These are phyloP conservation scores for Bactericera cockerelli DNA, from an alignment of 1,140 invertebrate species.

Conservation along the genomic window DNA sequence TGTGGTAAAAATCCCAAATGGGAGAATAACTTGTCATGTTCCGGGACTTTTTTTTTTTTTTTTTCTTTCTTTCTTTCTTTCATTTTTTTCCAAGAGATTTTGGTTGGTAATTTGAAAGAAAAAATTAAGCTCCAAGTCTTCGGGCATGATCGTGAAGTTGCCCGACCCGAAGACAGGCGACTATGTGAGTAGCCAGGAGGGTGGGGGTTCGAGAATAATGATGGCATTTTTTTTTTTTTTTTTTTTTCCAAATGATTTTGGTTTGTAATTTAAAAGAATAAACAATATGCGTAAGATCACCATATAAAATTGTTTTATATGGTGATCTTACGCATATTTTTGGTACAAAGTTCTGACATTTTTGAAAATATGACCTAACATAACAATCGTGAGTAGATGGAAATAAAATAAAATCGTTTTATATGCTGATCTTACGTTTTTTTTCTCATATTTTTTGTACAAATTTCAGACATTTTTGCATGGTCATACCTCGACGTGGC, in stretches of 20 bases:
- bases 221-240: background rate
- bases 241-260: background rate
- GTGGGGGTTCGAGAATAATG: background rate
- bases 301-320: too few relatives aligned
- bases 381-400: too few relatives aligned
- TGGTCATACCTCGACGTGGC: too few relatives aligned
- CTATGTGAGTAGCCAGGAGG: slow-evolving; percentile 53
- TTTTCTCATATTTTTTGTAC: too few relatives aligned
- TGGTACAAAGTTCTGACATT: too few relatives aligned
- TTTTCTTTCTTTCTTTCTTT: background rate
- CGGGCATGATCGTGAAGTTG: slow-evolving; percentile 43
- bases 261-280: background rate
- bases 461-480: too few relatives aligned
- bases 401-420: too few relatives aligned
- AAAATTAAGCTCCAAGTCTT: background rate
- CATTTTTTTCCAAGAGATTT: background rate
- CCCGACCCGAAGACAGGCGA: slow-evolving; percentile 80
- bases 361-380: too few relatives aligned
- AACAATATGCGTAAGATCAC: too few relatives aligned
- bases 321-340: too few relatives aligned
- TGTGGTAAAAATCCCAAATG: background rate
- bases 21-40: background rate
- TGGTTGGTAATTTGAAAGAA: background rate
- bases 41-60: background rate
- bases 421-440: too few relatives aligned